Evolutionary conservation across 2,888 invertebrate species (phyloP).

Genomic region (Nasonovia ribisnigri): DNA sequence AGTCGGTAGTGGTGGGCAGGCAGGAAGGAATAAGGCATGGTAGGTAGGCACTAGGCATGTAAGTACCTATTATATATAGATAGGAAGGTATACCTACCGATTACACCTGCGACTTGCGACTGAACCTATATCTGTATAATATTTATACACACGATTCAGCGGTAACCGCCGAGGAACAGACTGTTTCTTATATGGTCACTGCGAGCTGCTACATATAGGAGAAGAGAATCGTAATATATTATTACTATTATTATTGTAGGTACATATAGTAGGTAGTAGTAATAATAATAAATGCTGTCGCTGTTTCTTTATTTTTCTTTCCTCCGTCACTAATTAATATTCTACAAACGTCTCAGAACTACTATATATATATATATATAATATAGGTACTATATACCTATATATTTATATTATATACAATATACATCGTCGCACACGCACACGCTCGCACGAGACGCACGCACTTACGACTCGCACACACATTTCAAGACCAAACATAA

Average conservation of each 20-base stretch:
- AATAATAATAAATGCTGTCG: background rate
- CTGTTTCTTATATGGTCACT: constrained; percentile 13
- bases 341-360: constrained; percentile 31
- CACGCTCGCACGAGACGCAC: background rate
- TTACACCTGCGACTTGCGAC: constrained; percentile 8
- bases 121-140: background rate
- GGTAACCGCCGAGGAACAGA: background rate
- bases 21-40: background rate
- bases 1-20: background rate
- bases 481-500: constrained; percentile 25
- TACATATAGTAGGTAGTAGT: background rate
- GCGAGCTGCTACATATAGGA: background rate
- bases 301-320: constrained; percentile 40
- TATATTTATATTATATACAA: background rate
- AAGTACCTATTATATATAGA: background rate
- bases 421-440: background rate
- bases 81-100: background rate
- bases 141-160: background rate
- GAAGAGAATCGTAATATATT: constrained; percentile 1
- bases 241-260: background rate
- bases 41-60: background rate
- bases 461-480: background rate
- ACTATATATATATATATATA: background rate
- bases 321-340: constrained; percentile 48
- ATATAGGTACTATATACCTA: no score